Percentiles rank a stretch among this genome's conserved stretches.
Evolutionary conservation across 2,888 invertebrate species (phyloP).

Genomic region (Baronia brevicornis): DNA sequence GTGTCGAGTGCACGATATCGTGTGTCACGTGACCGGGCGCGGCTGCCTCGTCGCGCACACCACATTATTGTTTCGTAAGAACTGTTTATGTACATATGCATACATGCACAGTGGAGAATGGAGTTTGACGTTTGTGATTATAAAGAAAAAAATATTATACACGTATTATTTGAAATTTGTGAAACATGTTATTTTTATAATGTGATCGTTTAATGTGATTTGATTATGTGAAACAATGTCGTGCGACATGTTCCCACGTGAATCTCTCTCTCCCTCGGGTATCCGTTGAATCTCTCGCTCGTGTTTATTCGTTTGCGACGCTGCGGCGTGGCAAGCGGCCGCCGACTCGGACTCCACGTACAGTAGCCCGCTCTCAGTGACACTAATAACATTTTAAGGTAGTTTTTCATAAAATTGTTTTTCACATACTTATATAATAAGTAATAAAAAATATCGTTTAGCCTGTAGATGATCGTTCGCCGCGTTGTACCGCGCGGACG

Average conservation of each 20-base stretch:
- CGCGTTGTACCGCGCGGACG: slow-evolving; percentile 44
- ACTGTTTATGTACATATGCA: slow-evolving; percentile 70
- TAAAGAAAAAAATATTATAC: slow-evolving; percentile 47
- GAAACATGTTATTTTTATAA: slow-evolving; percentile 67
- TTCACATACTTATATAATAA: slow-evolving; percentile 70
- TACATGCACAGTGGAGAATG: slow-evolving; percentile 67
- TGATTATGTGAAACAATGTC: too few species aligned
- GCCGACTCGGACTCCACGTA: slow-evolving; percentile 36
- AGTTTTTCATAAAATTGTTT: slow-evolving; percentile 59
- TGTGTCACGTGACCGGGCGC: slow-evolving; percentile 15
- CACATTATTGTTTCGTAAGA: slow-evolving; percentile 32
- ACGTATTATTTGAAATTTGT: slow-evolving; percentile 50
- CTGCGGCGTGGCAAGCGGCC: slow-evolving; percentile 27
- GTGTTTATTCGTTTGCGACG: slow-evolving; percentile 19
- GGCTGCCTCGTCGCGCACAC: slow-evolving; percentile 21
- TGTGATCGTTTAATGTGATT: slow-evolving; percentile 46
- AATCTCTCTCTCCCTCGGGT: too few species aligned
- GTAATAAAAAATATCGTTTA: slow-evolving; percentile 60
- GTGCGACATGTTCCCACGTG: too few species aligned
- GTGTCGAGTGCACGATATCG: too few species aligned
- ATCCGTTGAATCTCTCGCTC: slow-evolving; percentile 20
- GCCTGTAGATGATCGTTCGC: slow-evolving; percentile 57
- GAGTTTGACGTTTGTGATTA: slow-evolving; percentile 59
- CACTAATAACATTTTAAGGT: slow-evolving; percentile 51
- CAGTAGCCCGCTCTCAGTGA: slow-evolving; percentile 43